These are phyloP conservation scores for Parus major DNA, from an alignment of 2,113 vertebrate species.

Conservation along the genomic window DNA sequence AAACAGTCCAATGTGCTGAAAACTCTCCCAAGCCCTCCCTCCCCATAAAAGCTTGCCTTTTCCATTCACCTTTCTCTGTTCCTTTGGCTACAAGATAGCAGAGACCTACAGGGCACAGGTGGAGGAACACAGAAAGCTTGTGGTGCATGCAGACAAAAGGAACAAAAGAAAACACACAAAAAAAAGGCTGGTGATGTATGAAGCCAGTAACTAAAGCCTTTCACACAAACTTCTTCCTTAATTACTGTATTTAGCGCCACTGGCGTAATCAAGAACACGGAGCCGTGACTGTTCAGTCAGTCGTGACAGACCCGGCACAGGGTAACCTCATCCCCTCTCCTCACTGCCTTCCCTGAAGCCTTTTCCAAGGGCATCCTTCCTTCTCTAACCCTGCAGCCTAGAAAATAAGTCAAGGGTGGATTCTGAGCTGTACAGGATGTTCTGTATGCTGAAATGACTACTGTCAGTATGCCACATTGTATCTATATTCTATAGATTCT, in stretches of 20 bases:
- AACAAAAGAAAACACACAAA: not conserved
- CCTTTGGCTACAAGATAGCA: not conserved
- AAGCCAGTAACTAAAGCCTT: conserved; percentile 26
- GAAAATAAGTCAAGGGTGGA: not conserved
- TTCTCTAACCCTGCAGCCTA: not conserved
- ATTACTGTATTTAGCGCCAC: not conserved
- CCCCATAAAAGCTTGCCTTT: not conserved
- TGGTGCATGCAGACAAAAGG: not conserved
- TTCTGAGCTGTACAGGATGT: not conserved
- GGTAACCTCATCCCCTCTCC: not conserved
- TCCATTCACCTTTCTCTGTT: not conserved
- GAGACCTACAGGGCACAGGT: not conserved
- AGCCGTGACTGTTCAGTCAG: not conserved
- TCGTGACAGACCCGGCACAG: not conserved
- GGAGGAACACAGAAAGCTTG: not conserved
- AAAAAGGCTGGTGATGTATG: not conserved
- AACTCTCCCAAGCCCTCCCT: not conserved
- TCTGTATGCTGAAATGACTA: not conserved
- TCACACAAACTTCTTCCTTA: conserved; percentile 31
- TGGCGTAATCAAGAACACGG: not conserved
- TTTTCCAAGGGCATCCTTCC: not conserved
- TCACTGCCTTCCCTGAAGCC: not conserved
- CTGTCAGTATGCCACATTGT: not conserved
- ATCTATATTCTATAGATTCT: not conserved
- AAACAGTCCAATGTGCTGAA: not conserved